Conservation (phyloP, 2,113 vertebrate genomes). For the Carassius gibelio region DNA sequence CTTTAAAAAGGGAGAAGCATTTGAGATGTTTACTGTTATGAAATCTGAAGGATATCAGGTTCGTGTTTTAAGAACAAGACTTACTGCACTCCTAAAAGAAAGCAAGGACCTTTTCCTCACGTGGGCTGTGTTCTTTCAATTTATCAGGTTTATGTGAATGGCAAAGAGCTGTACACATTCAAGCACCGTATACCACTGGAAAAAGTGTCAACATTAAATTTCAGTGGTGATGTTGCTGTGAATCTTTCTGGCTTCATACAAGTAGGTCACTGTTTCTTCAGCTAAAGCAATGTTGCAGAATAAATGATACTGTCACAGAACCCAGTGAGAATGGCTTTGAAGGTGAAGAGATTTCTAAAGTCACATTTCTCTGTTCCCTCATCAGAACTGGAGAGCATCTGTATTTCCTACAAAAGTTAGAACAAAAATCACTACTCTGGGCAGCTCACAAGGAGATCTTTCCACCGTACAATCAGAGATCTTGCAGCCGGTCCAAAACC, state of each 20-base stretch:
- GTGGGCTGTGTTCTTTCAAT: neutral
- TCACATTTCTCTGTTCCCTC: neutral
- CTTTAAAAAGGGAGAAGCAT: constrained; percentile 9
- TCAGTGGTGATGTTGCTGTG: no score
- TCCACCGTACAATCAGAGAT: neutral
- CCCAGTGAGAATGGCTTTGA: neutral
- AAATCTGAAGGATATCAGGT: constrained; percentile 26
- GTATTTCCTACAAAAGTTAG: neutral
- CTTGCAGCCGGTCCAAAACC: neutral
- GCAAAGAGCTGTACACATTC: constrained; percentile 1
- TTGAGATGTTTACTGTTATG: neutral
- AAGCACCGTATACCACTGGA: constrained; percentile 28
- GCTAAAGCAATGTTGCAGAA: no score
- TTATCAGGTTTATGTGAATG: constrained; percentile 37
- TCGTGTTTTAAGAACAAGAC: neutral
- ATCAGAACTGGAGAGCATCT: neutral
- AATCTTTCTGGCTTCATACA: no score
- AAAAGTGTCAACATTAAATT: neutral
- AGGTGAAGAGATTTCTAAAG: neutral
- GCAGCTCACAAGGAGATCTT: no score
- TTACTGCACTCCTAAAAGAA: neutral
- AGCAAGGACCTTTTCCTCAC: neutral
- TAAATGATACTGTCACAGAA: neutral
- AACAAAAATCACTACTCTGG: neutral
- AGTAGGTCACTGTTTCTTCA: no score